Evolutionary conservation across 2,797 vertebrate species (phyloP), one percentile per base, ranked within the genome.

Genomic region (Sphaeramia orbicularis): DNA sequence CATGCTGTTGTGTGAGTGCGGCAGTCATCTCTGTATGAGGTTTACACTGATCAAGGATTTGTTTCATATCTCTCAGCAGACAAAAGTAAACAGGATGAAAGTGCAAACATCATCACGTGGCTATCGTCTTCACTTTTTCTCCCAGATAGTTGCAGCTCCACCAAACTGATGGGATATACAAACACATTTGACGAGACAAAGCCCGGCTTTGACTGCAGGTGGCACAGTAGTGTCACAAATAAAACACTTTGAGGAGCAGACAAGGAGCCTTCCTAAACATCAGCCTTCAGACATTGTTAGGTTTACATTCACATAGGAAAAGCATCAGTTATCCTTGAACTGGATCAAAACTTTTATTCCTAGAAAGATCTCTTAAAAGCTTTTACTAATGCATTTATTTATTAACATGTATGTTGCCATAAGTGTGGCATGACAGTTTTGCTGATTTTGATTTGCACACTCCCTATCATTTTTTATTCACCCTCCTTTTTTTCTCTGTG

Each of bases 391-490:
- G 38, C 41, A 67, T 74, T 76, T 76, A 76, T 81, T 83, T 76
- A 66, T 76, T 19, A 51, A 65, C 54, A n/a, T 85, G 69, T 88
- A 80, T 44, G 64, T 77, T 76, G 55, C 52, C 69, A 70, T 30
- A 24, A 76, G 65, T 32, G 40, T 65, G 70, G 80, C 59, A 52
- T 74, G 80, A 88, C 86, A 86, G 88, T 91, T 93, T 90, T 89
- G 89, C 86, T 80, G 67, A 82, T 84, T 89, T 89, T 91, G 73
- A 89, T 91, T 92, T 91, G 90, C 89, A 91, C 87, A 86, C 56
- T 65, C 49, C 70, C 54, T 53, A 8, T 11, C 2, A 32, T 65
- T 59, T 63, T 64, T 58, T 7, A 44, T 48, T 50, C 10, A 0
- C 18, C 37, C 19, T 45, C 51, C 36, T 11, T 24, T 12, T 14